Evolutionary conservation across 2,113 vertebrate genomes (phyloP), one percentile per base, ranked within the genome.

Genomic region (Gallinago media): DNA sequence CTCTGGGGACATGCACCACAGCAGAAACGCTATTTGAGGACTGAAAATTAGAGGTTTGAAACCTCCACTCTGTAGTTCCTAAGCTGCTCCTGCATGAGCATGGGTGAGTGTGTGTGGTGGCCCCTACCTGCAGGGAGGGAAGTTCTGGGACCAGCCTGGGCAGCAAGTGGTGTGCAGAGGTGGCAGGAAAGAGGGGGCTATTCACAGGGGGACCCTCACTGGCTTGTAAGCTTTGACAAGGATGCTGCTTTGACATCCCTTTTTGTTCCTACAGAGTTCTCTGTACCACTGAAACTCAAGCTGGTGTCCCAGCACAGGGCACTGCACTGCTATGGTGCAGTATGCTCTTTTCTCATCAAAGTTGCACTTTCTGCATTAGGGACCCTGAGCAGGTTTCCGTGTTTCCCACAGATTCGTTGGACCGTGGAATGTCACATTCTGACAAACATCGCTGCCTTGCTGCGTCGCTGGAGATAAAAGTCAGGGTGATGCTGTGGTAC

Each of bases 291-390:
- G 54, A 65, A 63, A 47, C 62, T 44, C 55, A 58, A n/a, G n/a
- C 18, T 42, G 32, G 11, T 65, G 49, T 47, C 67, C n/a, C 44
- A 70, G 67, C n/a, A 36, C n/a, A 21, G 73, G 19, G 29, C 59
- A 25, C n/a, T 1, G 1, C 9, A 3, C 36, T 62, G 42, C 34
- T 1, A 0, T 17, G 36, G 38, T 32, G 6, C n/a, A 47, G 1
- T 56, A 4, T 8, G 21, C 61, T 59, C 25, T 32, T 36, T 70
- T 63, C 29, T 29, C 6, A 62, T 44, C 31, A 14, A n/a, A 76
- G 32, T 27, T 52, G 50, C 9, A 7, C 36, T 67, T 62, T 46
- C 36, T 62, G 15, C 40, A 22, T 67, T 56, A 62, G 26, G 58
- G 59, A 50, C 32, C 25, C n/a, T 32, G 42, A 40, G 25, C 47